phyloP scores from a whole-genome alignment of 2,888 invertebrate genomes.

The Acronicta leporina region DNA sequence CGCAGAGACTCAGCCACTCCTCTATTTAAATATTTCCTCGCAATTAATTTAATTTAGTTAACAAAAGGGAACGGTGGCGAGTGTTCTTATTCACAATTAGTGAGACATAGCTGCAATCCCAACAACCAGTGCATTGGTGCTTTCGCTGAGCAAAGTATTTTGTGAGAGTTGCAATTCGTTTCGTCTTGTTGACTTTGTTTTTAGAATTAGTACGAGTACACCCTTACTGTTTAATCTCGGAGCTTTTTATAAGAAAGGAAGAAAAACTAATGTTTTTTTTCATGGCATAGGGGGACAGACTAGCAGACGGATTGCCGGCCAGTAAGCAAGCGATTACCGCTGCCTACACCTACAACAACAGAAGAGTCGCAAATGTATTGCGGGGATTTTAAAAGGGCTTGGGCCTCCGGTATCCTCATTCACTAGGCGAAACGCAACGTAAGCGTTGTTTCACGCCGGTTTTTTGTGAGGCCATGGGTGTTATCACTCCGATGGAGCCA shows the following conservation, averaged over 20 bases:
- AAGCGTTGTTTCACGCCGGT: too few relatives aligned
- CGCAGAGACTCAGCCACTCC: constrained; percentile 64
- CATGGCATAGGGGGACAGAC: too few relatives aligned
- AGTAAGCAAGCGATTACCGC: too few relatives aligned
- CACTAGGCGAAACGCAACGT: too few relatives aligned
- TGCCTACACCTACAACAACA: too few relatives aligned
- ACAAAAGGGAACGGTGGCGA: constrained; percentile 75
- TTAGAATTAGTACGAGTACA: constrained; percentile 39
- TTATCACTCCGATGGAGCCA: too few relatives aligned
- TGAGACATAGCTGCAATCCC: constrained; percentile 77
- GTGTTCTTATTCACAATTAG: constrained; percentile 80
- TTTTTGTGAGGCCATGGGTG: too few relatives aligned
- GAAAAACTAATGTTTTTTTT: too few relatives aligned
- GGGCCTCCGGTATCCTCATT: too few relatives aligned
- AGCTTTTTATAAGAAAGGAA: background rate
- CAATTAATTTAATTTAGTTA: constrained; percentile 86
- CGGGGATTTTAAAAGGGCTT: too few relatives aligned
- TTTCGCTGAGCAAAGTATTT: constrained; percentile 56
- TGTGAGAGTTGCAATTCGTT: constrained; percentile 58
- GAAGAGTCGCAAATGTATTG: too few relatives aligned
- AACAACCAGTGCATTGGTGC: constrained; percentile 62
- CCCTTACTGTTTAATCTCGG: constrained; percentile 32
- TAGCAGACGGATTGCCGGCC: too few relatives aligned
- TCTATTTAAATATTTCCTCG: constrained; percentile 85
- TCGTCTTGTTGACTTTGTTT: constrained; percentile 46